These are phyloP conservation scores for Natrix natrix DNA, from an alignment of 2,797 vertebrate genomes.

Conservation along the genomic window DNA sequence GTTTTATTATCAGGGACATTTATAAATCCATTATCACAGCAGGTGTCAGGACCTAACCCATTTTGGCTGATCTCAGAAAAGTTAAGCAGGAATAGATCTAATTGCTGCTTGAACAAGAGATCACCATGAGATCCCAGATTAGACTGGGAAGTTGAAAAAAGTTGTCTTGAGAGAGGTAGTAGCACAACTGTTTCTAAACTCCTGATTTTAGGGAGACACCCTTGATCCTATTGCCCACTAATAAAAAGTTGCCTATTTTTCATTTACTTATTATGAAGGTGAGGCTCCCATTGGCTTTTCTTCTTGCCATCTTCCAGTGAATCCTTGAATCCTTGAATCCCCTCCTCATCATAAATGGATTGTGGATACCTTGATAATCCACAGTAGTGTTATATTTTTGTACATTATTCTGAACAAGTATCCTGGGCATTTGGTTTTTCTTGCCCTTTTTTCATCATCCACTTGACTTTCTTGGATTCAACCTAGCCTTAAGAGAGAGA, in stretches of 20 bases:
- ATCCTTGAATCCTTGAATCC: slow-evolving; percentile 62
- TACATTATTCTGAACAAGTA: slow-evolving; percentile 61
- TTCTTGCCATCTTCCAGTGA: slow-evolving; percentile 13
- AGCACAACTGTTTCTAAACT: not conserved
- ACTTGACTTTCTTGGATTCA: slow-evolving; percentile 67
- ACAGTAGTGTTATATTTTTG: slow-evolving; percentile 48
- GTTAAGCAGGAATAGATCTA: not conserved
- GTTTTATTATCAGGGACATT: not conserved
- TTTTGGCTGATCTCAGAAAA: not conserved
- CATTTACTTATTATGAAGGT: not conserved
- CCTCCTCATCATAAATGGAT: slow-evolving; percentile 41
- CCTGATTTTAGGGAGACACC: not conserved
- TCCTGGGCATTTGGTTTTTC: slow-evolving; percentile 65
- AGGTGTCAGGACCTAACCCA: not conserved
- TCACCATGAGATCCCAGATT: not conserved
- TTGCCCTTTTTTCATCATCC: slow-evolving; percentile 56
- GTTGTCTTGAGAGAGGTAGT: not conserved
- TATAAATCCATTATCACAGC: not conserved
- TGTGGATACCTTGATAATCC: slow-evolving; percentile 59
- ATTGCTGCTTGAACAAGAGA: not conserved
- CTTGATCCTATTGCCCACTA: not conserved
- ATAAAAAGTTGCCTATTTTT: not conserved
- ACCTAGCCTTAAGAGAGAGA: slow-evolving; percentile 67
- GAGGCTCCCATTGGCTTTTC: not conserved
- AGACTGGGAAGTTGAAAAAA: not conserved